Conservation (phyloP, 1,140 invertebrate genomes). For the Cataglyphis hispanica region DNA sequence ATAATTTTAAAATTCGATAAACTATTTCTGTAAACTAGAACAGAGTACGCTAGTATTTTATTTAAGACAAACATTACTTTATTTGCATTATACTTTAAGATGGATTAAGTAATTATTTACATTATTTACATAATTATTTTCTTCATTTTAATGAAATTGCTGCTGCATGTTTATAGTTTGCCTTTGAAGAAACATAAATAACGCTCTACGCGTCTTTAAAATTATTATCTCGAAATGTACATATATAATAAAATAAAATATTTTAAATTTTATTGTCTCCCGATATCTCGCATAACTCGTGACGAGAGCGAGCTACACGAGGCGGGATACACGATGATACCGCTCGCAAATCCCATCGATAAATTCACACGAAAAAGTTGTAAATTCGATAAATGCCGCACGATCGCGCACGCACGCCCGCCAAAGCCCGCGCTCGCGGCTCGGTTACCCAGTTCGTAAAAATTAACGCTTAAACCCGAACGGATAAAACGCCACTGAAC, state of each 20-base stretch:
- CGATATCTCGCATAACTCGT: background rate
- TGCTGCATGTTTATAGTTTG: background rate
- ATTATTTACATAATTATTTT: background rate
- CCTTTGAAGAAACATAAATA: background rate
- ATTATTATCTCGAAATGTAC: background rate
- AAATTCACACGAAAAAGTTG: slow-evolving; percentile 66
- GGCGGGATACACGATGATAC: background rate
- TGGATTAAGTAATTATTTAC: background rate
- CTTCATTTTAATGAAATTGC: background rate
- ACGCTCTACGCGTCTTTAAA: background rate
- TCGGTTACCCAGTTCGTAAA: slow-evolving; percentile 76
- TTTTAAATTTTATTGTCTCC: background rate
- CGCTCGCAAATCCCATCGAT: slow-evolving; percentile 42
- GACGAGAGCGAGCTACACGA: background rate
- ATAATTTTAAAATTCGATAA: background rate
- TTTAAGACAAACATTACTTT: background rate
- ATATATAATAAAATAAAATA: background rate
- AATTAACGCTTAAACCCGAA: slow-evolving; percentile 82
- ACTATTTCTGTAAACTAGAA: background rate
- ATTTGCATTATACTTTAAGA: background rate
- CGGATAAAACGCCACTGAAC: slow-evolving; percentile 81
- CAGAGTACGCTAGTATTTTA: background rate
- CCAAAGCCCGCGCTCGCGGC: slow-evolving; percentile 22
- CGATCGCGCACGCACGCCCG: slow-evolving; percentile 37
- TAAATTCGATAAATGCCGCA: slow-evolving; percentile 80